A percentile compares a stretch with the other conserved stretches of the same genome.
These are phyloP conservation scores for Halesus radiatus DNA, from an alignment of 1,140 invertebrate species.

Conservation along the genomic window DNA sequence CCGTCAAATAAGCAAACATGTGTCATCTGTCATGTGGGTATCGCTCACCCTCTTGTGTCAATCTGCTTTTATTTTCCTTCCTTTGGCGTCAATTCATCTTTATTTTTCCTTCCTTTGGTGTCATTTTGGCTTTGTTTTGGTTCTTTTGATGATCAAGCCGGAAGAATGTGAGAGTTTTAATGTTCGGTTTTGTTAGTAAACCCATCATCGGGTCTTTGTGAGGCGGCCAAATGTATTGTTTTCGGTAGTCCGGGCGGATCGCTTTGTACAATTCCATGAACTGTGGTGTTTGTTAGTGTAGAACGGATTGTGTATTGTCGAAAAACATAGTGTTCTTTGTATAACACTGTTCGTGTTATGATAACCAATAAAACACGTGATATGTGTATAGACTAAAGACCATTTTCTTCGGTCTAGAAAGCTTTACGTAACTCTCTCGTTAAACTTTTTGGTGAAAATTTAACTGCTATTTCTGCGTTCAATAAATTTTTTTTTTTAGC, in stretches of 20 bases:
- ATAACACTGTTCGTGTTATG: neutral
- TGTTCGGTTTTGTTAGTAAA: constrained; percentile 32
- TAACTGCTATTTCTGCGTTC: no score
- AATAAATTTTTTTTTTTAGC: no score
- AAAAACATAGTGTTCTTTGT: neutral
- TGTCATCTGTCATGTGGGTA: constrained; percentile 7
- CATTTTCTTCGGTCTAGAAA: no score
- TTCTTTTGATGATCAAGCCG: constrained; percentile 31
- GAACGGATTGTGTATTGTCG: constrained; percentile 15
- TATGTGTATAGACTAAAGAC: no score
- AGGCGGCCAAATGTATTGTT: constrained; percentile 30
- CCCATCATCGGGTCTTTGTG: constrained; percentile 35
- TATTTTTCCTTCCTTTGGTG: constrained; percentile 34
- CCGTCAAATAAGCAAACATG: constrained; percentile 14
- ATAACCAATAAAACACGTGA: neutral
- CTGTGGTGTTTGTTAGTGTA: constrained; percentile 25
- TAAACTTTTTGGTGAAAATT: no score
- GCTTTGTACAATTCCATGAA: constrained; percentile 27
- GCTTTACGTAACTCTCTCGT: no score
- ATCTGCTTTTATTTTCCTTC: neutral
- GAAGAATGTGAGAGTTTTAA: constrained; percentile 28
- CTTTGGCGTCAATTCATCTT: neutral
- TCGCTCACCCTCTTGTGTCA: neutral
- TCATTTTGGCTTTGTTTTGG: constrained; percentile 11
- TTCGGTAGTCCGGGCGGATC: neutral